These are phyloP conservation scores for Carcinoscorpius rotundicauda DNA, from an alignment of 1,140 invertebrate genomes.

Conservation along the genomic window DNA sequence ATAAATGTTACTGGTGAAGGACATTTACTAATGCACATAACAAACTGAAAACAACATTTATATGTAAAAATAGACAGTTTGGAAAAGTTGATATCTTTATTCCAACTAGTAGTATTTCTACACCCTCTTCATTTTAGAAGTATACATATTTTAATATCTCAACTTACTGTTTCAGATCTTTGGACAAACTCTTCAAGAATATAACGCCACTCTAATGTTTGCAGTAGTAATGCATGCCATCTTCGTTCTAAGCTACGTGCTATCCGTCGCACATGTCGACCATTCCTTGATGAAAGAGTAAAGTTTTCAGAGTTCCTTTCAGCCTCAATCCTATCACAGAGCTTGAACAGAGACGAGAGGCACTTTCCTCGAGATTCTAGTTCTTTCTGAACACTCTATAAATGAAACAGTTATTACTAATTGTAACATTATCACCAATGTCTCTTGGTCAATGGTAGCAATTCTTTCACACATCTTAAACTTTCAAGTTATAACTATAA, in stretches of 20 bases:
- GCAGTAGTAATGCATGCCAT: constrained; percentile 75
- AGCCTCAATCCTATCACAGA: constrained; percentile 40
- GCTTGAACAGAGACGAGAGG: constrained; percentile 59
- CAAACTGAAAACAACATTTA: neutral
- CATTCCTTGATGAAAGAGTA: constrained; percentile 9
- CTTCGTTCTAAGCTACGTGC: constrained; percentile 56
- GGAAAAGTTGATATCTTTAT: neutral
- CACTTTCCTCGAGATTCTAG: constrained; percentile 71
- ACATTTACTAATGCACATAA: neutral
- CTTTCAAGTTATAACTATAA: too few relatives aligned
- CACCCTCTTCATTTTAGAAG: neutral
- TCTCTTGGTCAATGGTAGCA: too few relatives aligned
- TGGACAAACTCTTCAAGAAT: constrained; percentile 50
- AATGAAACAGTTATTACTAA: too few relatives aligned
- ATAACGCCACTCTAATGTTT: constrained; percentile 78
- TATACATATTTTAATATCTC: neutral
- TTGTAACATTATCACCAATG: too few relatives aligned
- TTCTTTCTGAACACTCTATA: constrained; percentile 48
- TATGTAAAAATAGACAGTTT: neutral
- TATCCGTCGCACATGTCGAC: constrained; percentile 26
- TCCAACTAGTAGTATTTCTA: neutral
- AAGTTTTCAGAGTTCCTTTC: constrained; percentile 12
- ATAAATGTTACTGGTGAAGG: neutral
- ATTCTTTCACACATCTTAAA: too few relatives aligned
- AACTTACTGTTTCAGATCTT: constrained; percentile 24